Evolutionary conservation across 2,888 invertebrate genomes (phyloP).

Genomic region (Dexiosoma caninum): DNA sequence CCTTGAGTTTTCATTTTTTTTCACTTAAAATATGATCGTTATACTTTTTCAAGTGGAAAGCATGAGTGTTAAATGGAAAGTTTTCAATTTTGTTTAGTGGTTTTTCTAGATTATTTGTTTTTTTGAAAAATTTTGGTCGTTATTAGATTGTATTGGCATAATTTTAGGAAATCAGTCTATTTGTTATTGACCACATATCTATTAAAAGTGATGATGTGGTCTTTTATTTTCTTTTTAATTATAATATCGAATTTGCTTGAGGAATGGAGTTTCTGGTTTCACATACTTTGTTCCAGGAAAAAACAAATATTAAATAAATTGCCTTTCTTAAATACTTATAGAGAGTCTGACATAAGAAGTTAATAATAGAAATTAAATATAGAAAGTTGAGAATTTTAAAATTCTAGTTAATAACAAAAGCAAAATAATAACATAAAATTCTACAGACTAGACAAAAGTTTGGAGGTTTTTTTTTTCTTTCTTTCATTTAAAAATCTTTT

Average conservation of each 20-base stretch:
- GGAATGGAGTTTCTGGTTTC: slow-evolving; percentile 28
- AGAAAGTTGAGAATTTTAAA: slow-evolving; percentile 31
- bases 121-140: slow-evolving; percentile 39
- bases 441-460: slow-evolving; percentile 60
- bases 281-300: slow-evolving; percentile 14
- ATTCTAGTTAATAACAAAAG: slow-evolving; percentile 46
- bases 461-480: slow-evolving; percentile 25
- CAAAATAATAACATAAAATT: slow-evolving; percentile 56
- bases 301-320: slow-evolving; percentile 3
- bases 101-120: background rate
- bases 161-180: slow-evolving; percentile 57
- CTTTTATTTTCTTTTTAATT: slow-evolving; percentile 38
- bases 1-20: no score
- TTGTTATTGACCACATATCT: slow-evolving; percentile 38
- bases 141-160: slow-evolving; percentile 55
- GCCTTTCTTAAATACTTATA: slow-evolving; percentile 27
- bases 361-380: background rate
- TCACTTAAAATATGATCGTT: slow-evolving; percentile 42
- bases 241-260: slow-evolving; percentile 49
- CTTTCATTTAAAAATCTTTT: slow-evolving; percentile 34
- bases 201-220: background rate
- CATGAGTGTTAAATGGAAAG: slow-evolving; percentile 25
- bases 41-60: slow-evolving; percentile 33
- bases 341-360: slow-evolving; percentile 16
- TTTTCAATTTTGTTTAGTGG: slow-evolving; percentile 6